Base-by-base conservation (phyloP, 2,888 invertebrate species). In the Noctua janthe region DNA sequence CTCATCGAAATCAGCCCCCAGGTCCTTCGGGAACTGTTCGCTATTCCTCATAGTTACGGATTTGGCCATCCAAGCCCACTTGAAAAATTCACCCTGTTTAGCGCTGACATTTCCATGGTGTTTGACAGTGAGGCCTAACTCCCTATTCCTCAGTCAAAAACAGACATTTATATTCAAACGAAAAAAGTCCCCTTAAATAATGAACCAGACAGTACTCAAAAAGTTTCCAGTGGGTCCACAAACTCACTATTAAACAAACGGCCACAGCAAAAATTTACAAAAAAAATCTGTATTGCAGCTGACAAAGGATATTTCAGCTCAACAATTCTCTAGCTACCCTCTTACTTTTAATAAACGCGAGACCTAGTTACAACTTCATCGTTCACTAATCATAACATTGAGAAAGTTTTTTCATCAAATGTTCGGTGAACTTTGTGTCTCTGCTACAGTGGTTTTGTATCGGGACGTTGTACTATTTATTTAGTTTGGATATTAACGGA, bases 391-490 rank as follows among this genome's bases (percentile, higher is more conserved):
- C 84, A 83, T 80, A 82, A 82, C 66, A 64, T 47, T 47, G 69
- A n/a, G 20, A 71, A 92, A 91, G 81, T 92, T 92, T 92, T 92
- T 92, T 92, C 91, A 92, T 92, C 87, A 88, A 88, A 88, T 91
- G 85, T 86, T 88, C 54, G 67, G 66, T 75, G 17, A 79, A 87
- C 72, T 85, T 82, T 69, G 74, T 69, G 47, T 56, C 71, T 76
- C 13, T 11, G 67, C 77, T 35, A 80, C 47, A 69, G 43, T 43
- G 66, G 66, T 74, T 74, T 70, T 54, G 35, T 87, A 72, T 67
- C 62, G 39, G 29, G 3, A 76, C 7, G 23, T 81, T 17, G 59
- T 69, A 47, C 70, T 69, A 51, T 83, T 64, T 54, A 56, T 78
- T 75, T 15, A 51, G 56, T 78, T 74, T 49, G 0, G 20, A 15